Percentiles rank a stretch among this genome's conserved stretches.
Conservation (phyloP, 2,797 vertebrate species). For the Eulemur albifrons region DNA sequence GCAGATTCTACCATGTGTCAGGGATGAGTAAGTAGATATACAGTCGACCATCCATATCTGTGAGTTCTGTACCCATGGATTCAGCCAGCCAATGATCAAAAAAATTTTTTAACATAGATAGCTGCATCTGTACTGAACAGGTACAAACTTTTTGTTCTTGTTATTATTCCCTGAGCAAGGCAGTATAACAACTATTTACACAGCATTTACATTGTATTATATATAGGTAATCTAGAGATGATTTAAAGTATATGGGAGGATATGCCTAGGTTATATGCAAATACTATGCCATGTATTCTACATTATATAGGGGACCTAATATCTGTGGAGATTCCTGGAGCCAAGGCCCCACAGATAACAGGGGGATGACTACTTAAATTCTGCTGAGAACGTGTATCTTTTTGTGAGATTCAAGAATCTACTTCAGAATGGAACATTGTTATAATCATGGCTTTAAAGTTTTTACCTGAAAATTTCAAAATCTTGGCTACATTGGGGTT, state of each 20-base stretch:
- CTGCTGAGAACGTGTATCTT: neutral
- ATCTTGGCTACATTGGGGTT: neutral
- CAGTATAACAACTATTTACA: neutral
- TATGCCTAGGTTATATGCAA: neutral
- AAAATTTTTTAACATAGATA: neutral
- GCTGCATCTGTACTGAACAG: neutral
- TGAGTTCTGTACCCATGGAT: neutral
- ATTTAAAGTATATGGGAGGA: neutral
- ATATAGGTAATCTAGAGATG: neutral
- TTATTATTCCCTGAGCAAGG: neutral
- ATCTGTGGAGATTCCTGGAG: neutral
- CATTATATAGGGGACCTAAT: neutral
- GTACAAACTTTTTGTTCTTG: neutral
- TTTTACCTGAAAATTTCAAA: slow-evolving; percentile 14
- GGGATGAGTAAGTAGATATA: neutral
- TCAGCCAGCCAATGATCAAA: neutral
- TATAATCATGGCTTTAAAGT: neutral
- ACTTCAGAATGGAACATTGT: neutral
- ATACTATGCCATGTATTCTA: too few relatives aligned
- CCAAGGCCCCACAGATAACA: neutral
- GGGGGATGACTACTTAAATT: neutral
- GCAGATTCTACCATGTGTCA: neutral
- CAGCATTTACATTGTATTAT: neutral
- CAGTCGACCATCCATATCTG: neutral
- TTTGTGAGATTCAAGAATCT: neutral